phyloP scores from a whole-genome alignment of 2,888 invertebrate species.

The Ophion ventricosus region DNA sequence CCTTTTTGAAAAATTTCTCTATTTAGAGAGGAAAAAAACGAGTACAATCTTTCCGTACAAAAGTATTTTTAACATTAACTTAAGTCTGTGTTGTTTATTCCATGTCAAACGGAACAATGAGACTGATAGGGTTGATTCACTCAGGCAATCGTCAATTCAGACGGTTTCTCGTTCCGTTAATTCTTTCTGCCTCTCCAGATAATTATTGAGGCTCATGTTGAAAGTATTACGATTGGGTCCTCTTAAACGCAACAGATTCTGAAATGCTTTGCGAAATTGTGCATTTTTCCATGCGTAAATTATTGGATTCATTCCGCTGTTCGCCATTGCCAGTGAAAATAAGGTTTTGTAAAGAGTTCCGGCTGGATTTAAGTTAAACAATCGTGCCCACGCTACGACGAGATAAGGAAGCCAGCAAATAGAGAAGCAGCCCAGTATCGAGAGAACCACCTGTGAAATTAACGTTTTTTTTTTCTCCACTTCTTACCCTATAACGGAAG shows the following conservation, averaged over 20 bases:
- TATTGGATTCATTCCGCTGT: conserved; percentile 92
- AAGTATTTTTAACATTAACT: no score
- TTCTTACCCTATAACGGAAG: no score
- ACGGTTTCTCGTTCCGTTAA: conserved; percentile 60
- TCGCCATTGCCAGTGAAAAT: conserved; percentile 90
- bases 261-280: conserved; percentile 90
- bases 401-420: conserved; percentile 93
- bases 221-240: conserved; percentile 86
- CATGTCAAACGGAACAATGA: not conserved
- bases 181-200: conserved; percentile 70
- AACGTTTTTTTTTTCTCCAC: no score
- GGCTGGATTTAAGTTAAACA: conserved; percentile 85
- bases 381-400: conserved; percentile 87
- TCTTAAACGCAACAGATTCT: conserved; percentile 87
- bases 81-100: not conserved
- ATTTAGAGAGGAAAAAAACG: no score
- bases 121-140: not conserved
- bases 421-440: conserved; percentile 91
- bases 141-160: not conserved
- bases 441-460: conserved; percentile 88
- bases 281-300: conserved; percentile 94
- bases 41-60: no score
- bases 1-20: no score
- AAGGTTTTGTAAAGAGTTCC: conserved; percentile 86
- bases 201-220: conserved; percentile 79